Evolutionary conservation across 2,113 vertebrate species (phyloP).

Genomic region (Brachirus orientalis): DNA sequence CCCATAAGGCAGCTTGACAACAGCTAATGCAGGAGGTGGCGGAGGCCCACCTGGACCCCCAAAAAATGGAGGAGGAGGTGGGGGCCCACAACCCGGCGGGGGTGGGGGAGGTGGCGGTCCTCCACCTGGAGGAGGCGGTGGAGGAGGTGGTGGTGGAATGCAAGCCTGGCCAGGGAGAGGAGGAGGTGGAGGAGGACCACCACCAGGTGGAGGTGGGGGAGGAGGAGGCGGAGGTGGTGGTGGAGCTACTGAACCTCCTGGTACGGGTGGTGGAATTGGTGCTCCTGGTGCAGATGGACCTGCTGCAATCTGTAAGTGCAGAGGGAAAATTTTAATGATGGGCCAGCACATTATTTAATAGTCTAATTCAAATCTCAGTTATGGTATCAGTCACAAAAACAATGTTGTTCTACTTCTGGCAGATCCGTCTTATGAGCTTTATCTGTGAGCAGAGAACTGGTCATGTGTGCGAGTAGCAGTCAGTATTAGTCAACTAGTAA

Average conservation of each 20-base stretch:
- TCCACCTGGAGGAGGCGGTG: constrained; percentile 52
- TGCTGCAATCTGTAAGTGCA: constrained; percentile 71
- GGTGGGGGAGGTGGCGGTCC: constrained; percentile 71
- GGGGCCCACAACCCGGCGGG: constrained; percentile 68
- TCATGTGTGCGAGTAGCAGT: too few relatives aligned
- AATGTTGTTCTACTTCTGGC: too few relatives aligned
- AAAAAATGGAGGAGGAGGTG: constrained; percentile 79
- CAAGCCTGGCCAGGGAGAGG: constrained; percentile 9
- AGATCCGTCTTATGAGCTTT: too few relatives aligned
- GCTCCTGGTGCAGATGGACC: constrained; percentile 56
- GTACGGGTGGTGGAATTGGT: constrained; percentile 59
- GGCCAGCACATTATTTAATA: accelerated
- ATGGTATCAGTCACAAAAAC: background rate
- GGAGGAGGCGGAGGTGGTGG: constrained; percentile 69
- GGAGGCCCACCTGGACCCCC: constrained; percentile 69
- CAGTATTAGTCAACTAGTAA: too few relatives aligned
- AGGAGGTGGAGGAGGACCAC: constrained; percentile 62
- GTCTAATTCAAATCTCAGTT: background rate
- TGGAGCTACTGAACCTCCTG: constrained; percentile 56
- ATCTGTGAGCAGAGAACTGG: too few relatives aligned
- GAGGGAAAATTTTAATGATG: constrained; percentile 2
- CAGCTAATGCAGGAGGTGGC: constrained; percentile 77
- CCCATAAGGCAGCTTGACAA: constrained; percentile 88
- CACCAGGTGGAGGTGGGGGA: constrained; percentile 70
- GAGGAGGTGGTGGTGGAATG: constrained; percentile 65